These are phyloP conservation scores for Teleogryllus occipitalis DNA, from an alignment of 1,140 invertebrate species.

Conservation along the genomic window DNA sequence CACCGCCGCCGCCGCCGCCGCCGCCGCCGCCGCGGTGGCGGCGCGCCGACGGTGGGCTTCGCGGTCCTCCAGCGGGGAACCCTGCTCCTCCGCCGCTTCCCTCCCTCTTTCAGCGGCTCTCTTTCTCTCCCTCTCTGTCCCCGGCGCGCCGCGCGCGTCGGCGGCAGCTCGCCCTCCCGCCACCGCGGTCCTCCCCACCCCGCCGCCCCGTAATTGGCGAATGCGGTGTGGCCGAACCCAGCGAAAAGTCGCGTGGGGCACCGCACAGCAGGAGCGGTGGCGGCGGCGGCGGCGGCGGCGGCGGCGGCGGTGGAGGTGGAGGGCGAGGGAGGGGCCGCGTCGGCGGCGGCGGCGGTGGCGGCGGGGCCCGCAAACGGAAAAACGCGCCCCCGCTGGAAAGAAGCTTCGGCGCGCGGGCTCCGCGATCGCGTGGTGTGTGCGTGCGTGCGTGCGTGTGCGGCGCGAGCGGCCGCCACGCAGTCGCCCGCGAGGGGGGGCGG, in stretches of 20 bases:
- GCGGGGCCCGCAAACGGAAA: background rate
- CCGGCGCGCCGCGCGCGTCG: background rate
- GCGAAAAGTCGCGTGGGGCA: slow-evolving; percentile 17
- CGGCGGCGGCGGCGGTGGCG: slow-evolving; percentile 25
- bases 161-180: background rate
- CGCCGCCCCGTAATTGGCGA: slow-evolving; percentile 18
- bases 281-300: background rate
- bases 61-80: background rate
- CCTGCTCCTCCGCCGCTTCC: too few species aligned
- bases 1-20: background rate
- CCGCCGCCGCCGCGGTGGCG: background rate
- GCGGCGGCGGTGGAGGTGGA: background rate
- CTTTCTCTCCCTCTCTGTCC: background rate
- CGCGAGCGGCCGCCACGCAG: background rate
- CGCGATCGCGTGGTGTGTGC: background rate
- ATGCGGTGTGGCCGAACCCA: slow-evolving; percentile 17
- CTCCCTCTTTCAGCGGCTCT: background rate
- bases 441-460: background rate
- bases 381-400: background rate
- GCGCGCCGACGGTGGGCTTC: background rate
- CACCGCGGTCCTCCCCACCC: background rate
- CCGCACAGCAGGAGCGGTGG: slow-evolving; percentile 7
- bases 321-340: background rate
- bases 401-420: background rate
- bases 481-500: background rate